Percentiles rank a stretch among this genome's conserved stretches.
Conservation (phyloP, 2,888 invertebrate species). For the Trichopria drosophilae region DNA sequence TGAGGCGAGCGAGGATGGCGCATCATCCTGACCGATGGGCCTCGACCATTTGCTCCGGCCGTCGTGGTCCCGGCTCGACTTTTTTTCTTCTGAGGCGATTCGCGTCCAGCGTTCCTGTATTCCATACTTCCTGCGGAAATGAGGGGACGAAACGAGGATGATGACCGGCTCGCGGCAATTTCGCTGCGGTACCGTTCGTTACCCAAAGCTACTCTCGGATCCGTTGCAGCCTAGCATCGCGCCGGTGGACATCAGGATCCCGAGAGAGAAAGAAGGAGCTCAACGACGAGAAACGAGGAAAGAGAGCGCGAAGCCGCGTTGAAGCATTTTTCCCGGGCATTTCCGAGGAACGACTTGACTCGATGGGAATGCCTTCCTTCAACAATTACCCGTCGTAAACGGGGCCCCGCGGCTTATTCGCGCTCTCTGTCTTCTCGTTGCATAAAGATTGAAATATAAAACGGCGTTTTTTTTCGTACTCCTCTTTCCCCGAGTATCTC, state of each 20-base stretch:
- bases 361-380: constrained; percentile 40
- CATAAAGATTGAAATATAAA: constrained; percentile 52
- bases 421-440: constrained; percentile 23
- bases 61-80: too few species aligned
- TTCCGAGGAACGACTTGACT: constrained; percentile 45
- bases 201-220: background rate
- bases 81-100: too few species aligned
- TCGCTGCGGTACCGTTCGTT: background rate
- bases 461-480: constrained; percentile 35
- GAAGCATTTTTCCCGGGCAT: constrained; percentile 44
- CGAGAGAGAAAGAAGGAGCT: constrained; percentile 7
- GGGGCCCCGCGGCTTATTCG: constrained; percentile 35
- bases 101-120: too few species aligned
- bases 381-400: constrained; percentile 55
- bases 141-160: constrained; percentile 8
- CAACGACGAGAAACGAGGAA: constrained; percentile 4
- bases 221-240: background rate
- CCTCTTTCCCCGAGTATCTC: background rate
- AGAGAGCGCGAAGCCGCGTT: background rate
- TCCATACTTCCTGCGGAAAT: constrained; percentile 26
- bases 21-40: too few species aligned
- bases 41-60: too few species aligned
- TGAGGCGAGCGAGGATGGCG: too few species aligned
- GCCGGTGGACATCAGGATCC: constrained; percentile 10
- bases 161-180: constrained; percentile 9